Base-by-base conservation (phyloP, 1,140 invertebrate genomes). In the Ceratitis capitata region DNA sequence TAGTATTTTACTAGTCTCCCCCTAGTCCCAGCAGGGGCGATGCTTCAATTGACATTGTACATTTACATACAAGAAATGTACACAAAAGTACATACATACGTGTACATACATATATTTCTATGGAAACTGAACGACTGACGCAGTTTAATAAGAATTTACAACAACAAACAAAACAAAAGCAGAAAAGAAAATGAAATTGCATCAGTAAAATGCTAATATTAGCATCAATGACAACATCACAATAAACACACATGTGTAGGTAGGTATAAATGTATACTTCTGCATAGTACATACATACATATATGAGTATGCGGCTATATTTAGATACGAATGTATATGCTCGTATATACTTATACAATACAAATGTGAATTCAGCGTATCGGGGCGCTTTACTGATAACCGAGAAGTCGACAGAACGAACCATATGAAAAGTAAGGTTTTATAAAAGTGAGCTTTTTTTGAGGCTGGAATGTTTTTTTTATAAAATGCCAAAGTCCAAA, bases 121-220 rank as follows among this genome's bases (percentile, higher is more conserved):
- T 78, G 23, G 39, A 78, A 78, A 78, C 35, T n/a, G 3, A 6
- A 7, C 69, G 69, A 78, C 29, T 78, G 69, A 78, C 69, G 69
- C 69, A 78, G 35, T 78, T 78, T 78, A 78, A 23, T 45, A 78
- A 78, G 69, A 78, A 78, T 78, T 78, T 78, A 45, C 39, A 78
- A 78, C 69, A 78, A 45, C 39, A 14, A 0, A 7, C 12, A 16
- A 5, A 4, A 12, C 39, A 78, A 45, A 7, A 78, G 23, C 39
- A 78, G n/a, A n/a, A 78, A 78, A n/a, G 19, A 16, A 78, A 74
- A 45, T 78, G 26, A 78, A 78, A 45, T 64, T 78, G 69, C 69
- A 78, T 42, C 69, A 78, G 69, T 78, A 78, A 64, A 64, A 64
- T 14, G 69, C 39, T 45, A 78, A 45, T n/a, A 78, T 78, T 64